A percentile compares a stretch with the other conserved stretches of the same genome.
Evolutionary conservation across 2,888 invertebrate genomes (phyloP).

Genomic region (Oxytorus armatus): DNA sequence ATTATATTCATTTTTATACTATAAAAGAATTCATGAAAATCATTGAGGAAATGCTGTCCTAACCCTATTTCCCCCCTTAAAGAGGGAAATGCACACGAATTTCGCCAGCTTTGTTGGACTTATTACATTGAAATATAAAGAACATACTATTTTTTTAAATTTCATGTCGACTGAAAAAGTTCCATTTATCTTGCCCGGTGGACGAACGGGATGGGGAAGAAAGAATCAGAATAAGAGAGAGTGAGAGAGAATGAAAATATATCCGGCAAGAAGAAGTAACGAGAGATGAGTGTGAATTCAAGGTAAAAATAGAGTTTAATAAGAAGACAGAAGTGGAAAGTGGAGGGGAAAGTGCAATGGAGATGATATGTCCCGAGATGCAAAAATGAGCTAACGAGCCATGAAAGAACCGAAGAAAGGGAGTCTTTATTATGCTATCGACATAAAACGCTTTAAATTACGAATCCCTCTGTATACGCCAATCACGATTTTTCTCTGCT

Average conservation of each 20-base stretch:
- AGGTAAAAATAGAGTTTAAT: constrained; percentile 34
- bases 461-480: constrained; percentile 66
- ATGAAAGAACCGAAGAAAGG: constrained; percentile 64
- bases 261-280: constrained; percentile 6
- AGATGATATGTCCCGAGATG: constrained; percentile 44
- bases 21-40: too few species aligned
- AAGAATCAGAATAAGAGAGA: constrained; percentile 21
- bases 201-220: constrained; percentile 47
- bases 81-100: constrained; percentile 31
- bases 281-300: constrained; percentile 47
- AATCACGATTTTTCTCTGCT: constrained; percentile 65
- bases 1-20: too few species aligned
- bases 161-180: constrained; percentile 62
- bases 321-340: constrained; percentile 22
- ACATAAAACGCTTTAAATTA: constrained; percentile 75
- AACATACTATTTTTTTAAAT: constrained; percentile 20
- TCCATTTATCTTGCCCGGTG: constrained; percentile 64
- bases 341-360: constrained; percentile 20
- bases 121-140: constrained; percentile 37
- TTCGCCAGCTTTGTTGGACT: constrained; percentile 61
- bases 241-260: constrained; percentile 48
- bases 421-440: constrained; percentile 78
- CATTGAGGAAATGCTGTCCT: too few species aligned
- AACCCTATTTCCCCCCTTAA: too few species aligned
- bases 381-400: constrained; percentile 67